Evolutionary conservation across 2,113 vertebrate genomes (phyloP), one percentile per base, ranked within the genome.

Genomic region (Nothobranchius kuhntae): DNA sequence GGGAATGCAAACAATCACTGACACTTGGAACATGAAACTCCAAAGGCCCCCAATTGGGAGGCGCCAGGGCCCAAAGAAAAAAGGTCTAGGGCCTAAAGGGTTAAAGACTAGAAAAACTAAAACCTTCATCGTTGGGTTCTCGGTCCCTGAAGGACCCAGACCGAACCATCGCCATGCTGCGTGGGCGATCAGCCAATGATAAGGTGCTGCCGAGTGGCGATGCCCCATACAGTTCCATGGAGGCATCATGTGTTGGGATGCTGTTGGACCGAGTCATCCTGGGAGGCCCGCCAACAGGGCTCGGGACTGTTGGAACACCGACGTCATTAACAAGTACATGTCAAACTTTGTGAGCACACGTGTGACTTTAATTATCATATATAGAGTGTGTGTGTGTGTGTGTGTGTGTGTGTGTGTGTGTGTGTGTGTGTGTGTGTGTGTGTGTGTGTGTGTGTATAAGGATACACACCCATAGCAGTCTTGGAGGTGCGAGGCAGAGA

Each of bases 201-300:
- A 99, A 86, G 13, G 95, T 97, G 94, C 96, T 98, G 84, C 96
- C 97, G 89, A 94, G 92, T 17, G 95, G 95, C 53, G 96, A 96
- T 1, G 92, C 93, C 70, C 92, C 92, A 72, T 95, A 96, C 75
- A 97, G 93, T 86, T 98, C 97, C 80, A 96, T 92, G 69, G 95
- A 93, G 75, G 95, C 92, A 54, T 99, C 96, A 5, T 97, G 97
- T 59, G 95, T 93, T 38, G 96, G 97, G 87, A 98, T 99, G 93
- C 97, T 98, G 94, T 97, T 99, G 88, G 97, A 99, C 62, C 97
- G 95, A 78, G 94, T 96, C 94, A 99, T 98, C 83, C 95, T 94
- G 0, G 95, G 95, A 77, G 95, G 78, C 74, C 94, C 87, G 3
- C 85, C 45, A 0, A 53, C 55, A 13, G 93, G 86, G 46, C 94